A percentile compares a stretch with the other conserved stretches of the same genome.
These are phyloP conservation scores for Cyaniris semiargus DNA, from an alignment of 2,888 invertebrate species.

Conservation along the genomic window DNA sequence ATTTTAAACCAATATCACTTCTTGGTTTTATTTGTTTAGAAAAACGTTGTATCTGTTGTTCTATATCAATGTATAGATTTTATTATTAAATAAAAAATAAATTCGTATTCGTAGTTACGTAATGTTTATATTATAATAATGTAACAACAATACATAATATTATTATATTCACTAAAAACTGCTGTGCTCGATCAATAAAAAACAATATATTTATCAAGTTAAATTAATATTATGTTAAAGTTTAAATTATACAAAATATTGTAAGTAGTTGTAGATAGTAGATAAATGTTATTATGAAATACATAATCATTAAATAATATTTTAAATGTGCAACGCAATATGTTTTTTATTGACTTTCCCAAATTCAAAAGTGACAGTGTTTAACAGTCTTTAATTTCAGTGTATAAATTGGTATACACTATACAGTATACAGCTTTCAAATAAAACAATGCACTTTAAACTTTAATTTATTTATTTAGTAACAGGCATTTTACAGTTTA, in stretches of 20 bases:
- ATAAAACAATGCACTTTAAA: background rate
- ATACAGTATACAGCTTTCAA: background rate
- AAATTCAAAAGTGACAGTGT: background rate
- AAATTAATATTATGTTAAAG: background rate
- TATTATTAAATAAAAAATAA: no score
- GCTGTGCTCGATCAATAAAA: conserved; percentile 74
- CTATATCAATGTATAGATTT: background rate
- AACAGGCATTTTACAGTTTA: conserved; percentile 11
- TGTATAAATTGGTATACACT: no score
- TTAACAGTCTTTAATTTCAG: no score
- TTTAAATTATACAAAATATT: background rate
- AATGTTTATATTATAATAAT: background rate
- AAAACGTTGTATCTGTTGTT: background rate
- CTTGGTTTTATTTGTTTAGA: no score
- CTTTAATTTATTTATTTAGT: conserved; percentile 25
- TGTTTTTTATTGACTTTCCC: background rate
- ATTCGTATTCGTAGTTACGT: background rate
- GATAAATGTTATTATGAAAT: background rate
- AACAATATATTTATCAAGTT: conserved; percentile 34
- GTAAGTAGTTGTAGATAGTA: conserved; percentile 17
- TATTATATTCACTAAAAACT: conserved; percentile 46
- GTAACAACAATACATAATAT: background rate
- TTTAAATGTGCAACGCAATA: conserved; percentile 5
- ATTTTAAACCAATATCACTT: no score
- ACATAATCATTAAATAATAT: conserved; percentile 20